Conservation (phyloP, 2,797 vertebrate species). For the Cheirogaleus major region DNA sequence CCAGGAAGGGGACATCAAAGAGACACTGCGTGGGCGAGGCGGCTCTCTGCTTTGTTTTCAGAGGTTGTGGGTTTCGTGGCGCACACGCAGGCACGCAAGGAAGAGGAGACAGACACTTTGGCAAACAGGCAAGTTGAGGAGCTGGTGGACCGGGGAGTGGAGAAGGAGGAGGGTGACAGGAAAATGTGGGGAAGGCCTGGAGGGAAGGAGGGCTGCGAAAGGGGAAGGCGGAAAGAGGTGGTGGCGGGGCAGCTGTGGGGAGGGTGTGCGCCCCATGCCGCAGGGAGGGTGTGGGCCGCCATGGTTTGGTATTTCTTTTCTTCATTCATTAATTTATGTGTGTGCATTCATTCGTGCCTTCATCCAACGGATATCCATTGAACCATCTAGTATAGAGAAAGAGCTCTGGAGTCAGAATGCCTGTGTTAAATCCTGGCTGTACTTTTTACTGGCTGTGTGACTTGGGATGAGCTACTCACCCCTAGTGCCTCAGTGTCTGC, state of each 20-base stretch:
- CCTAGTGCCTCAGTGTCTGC: neutral
- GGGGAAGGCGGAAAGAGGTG: neutral
- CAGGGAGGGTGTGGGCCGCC: neutral
- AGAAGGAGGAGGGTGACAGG: neutral
- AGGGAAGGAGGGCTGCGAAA: neutral
- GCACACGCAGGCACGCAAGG: neutral
- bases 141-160: neutral
- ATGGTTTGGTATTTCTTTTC: neutral
- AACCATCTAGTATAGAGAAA: neutral
- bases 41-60: constrained; percentile 75
- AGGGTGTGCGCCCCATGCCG: neutral
- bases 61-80: constrained; percentile 71
- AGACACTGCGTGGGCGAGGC: constrained; percentile 38
- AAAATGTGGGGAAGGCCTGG: constrained; percentile 12
- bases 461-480: neutral
- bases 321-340: neutral
- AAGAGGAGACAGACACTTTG: constrained; percentile 23
- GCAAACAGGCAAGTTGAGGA: neutral
- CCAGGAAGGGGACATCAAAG: constrained; percentile 59
- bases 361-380: neutral
- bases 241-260: neutral
- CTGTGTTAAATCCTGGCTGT: neutral
- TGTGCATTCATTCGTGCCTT: neutral
- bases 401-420: neutral
- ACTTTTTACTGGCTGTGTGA: neutral